These are phyloP conservation scores for Papilio elwesi DNA, from an alignment of 2,888 invertebrate species.

Conservation along the genomic window DNA sequence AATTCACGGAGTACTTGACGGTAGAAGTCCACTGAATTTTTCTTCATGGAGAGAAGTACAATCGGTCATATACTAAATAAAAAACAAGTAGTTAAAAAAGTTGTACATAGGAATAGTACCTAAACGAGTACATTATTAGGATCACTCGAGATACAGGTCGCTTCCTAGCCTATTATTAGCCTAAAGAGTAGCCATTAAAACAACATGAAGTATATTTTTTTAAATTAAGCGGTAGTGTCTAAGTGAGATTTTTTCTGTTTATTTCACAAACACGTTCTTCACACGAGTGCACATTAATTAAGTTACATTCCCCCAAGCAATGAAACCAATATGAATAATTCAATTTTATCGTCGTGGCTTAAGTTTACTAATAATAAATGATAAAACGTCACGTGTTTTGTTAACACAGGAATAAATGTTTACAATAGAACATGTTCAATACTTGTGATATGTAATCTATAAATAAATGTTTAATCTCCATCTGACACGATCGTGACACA, in stretches of 20 bases:
- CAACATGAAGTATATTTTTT: constrained; percentile 15
- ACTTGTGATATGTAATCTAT: too few relatives aligned
- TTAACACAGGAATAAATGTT: too few relatives aligned
- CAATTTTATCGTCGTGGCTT: constrained; percentile 14
- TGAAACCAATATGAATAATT: constrained; percentile 27
- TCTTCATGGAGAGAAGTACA: too few relatives aligned
- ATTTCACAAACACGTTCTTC: constrained; percentile 17
- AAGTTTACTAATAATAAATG: not conserved
- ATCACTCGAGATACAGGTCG: not conserved
- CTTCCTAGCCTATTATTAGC: constrained; percentile 18
- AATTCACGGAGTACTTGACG: too few relatives aligned
- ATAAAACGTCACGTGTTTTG: too few relatives aligned
- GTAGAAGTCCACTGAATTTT: too few relatives aligned
- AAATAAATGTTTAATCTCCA: too few relatives aligned
- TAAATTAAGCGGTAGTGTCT: constrained; percentile 16
- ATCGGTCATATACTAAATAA: too few relatives aligned
- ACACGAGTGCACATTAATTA: constrained; percentile 5
- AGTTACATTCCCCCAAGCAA: constrained; percentile 10
- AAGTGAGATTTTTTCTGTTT: constrained; percentile 23
- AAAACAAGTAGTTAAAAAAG: not conserved
- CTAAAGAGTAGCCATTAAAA: not conserved
- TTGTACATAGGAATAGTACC: not conserved
- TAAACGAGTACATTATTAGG: not conserved
- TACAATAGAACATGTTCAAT: too few relatives aligned
- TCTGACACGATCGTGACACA: too few relatives aligned